Evolutionary conservation across 2,888 invertebrate genomes (phyloP).

Genomic region (Drosophila paramelanica): DNA sequence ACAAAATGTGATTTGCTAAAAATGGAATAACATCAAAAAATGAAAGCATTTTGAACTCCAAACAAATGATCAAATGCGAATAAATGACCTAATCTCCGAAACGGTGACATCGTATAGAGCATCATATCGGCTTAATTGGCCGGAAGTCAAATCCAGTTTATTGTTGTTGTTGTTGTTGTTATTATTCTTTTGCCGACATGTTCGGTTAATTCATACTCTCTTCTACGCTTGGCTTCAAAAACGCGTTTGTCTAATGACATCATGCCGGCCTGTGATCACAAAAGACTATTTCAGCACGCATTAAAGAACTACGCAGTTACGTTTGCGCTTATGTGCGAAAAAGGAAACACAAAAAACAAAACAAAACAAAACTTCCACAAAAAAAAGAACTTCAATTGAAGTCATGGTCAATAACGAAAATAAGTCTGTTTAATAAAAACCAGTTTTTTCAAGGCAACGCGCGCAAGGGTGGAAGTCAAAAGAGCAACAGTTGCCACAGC

Average conservation of each 20-base stretch:
- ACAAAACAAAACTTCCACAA: constrained; percentile 17
- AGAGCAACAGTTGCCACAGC: constrained; percentile 10
- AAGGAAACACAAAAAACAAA: constrained; percentile 3
- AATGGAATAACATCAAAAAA: neutral
- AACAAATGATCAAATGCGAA: neutral
- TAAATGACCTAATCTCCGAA: constrained; percentile 8
- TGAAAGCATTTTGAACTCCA: neutral
- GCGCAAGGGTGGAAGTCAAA: constrained; percentile 5
- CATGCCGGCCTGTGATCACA: constrained; percentile 36
- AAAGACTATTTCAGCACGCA: constrained; percentile 30
- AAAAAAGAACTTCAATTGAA: constrained; percentile 33
- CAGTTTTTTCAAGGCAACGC: constrained; percentile 35
- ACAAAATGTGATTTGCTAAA: neutral
- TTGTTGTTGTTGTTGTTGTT: constrained; percentile 2
- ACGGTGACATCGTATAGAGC: constrained; percentile 38
- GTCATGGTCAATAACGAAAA: constrained; percentile 45
- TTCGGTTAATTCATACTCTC: neutral
- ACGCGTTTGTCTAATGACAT: constrained; percentile 45
- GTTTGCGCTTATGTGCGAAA: constrained; percentile 5
- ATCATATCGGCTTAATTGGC: constrained; percentile 6
- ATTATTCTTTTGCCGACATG: constrained; percentile 3
- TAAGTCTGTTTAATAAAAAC: constrained; percentile 39
- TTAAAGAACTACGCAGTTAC: constrained; percentile 45
- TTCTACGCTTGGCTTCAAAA: constrained; percentile 5
- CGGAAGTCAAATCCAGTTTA: constrained; percentile 24